Base-by-base conservation (phyloP, 2,888 invertebrate genomes). In the Alcis repandata region DNA sequence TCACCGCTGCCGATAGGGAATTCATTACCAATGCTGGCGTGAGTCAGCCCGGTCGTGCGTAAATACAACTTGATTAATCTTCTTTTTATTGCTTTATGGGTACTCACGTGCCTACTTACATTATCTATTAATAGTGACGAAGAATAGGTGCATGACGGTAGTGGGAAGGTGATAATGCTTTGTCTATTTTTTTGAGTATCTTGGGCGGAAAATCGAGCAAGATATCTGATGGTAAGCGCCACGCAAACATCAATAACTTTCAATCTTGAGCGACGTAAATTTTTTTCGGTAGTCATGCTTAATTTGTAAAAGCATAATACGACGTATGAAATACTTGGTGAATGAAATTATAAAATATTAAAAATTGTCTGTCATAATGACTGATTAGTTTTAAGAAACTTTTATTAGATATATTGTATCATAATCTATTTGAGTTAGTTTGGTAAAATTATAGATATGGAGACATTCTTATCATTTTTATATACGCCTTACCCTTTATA, bases 21-120 rank as follows among this genome's bases (percentile, higher is more conserved):
- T 59, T 64, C 64, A 64, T 64, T 64, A 59, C 53, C 64, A 64
- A 59, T 51, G 43, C 38, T 17, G 58, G 19, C 53, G 41, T 66
- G 61, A 58, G 54, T 61, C 61, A 61, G 62, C 54, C 17, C 33
- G 53, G 66, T 59, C 36, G 61, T 48, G 57, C 56, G 33, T 17
- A 43, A 58, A 60, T 56, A 40, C 22, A 51, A 49, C 15, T 45
- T 45, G 20, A 48, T 49, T 33, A 56, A 48, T 49, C 15, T 49
- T 32, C 51, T 40, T 59, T 59, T 49, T 59, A 46, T 48, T 40
- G 22, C 19, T 22, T 48, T 36, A 22, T 45, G 8, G 45, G 19
- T 40, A 36, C 13, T 19, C 41, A 41, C 41, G 20, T 46, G n/a
- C 32, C 9, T 54, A 17, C 19, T 32, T 54, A 46, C 36, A 27